These are phyloP conservation scores for Epiblema foenella DNA, from an alignment of 2,888 invertebrate species.

Conservation along the genomic window DNA sequence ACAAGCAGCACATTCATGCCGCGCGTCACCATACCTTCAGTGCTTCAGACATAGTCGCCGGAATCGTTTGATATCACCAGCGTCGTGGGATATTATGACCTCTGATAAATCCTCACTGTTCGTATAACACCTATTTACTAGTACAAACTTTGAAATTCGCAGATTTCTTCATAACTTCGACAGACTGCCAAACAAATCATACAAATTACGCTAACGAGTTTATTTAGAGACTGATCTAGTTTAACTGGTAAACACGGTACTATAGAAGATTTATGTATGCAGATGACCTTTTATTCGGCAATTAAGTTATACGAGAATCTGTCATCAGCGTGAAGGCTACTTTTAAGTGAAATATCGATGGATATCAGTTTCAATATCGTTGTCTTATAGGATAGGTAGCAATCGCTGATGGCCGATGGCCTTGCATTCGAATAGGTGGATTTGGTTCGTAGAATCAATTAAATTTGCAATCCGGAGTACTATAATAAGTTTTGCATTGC, in stretches of 20 bases:
- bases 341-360: conserved; percentile 32
- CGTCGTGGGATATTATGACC: no score
- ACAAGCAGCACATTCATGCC: no score
- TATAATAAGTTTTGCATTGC: neutral
- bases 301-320: conserved; percentile 36
- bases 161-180: neutral
- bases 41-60: no score
- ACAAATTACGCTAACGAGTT: conserved; percentile 7
- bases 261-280: conserved; percentile 26
- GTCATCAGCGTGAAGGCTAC: conserved; percentile 33
- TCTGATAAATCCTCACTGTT: neutral
- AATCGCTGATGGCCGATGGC: conserved; percentile 11
- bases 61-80: no score
- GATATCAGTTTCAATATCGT: conserved; percentile 29
- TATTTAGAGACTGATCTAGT: conserved; percentile 32
- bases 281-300: conserved; percentile 34
- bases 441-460: conserved; percentile 16
- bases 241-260: conserved; percentile 23
- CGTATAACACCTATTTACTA: neutral
- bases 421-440: conserved; percentile 28
- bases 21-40: no score
- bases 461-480: neutral
- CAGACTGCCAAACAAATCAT: neutral
- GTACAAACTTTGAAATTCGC: neutral
- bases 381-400: conserved; percentile 16